phyloP scores from a whole-genome alignment of 2,797 vertebrate genomes.

The Podargus strigoides region DNA sequence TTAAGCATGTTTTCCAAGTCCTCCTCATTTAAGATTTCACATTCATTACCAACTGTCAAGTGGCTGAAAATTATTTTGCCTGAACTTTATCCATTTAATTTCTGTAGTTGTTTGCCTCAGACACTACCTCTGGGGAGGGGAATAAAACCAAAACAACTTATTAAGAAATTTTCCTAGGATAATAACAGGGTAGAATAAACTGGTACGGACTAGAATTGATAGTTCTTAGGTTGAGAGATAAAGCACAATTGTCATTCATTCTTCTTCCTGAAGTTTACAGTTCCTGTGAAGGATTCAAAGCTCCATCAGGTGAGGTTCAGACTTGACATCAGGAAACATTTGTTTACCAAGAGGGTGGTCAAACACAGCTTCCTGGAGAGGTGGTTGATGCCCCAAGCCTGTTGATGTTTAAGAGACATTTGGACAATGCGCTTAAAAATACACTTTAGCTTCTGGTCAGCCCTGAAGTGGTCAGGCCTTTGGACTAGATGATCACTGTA shows the following conservation, averaged over 20 bases:
- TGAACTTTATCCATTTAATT: neutral
- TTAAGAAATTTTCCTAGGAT: neutral
- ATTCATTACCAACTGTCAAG: conserved; percentile 16
- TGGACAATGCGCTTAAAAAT: neutral
- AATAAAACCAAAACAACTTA: neutral
- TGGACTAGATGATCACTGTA: neutral
- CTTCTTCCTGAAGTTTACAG: neutral
- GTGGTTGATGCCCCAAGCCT: neutral
- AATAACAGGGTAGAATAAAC: neutral
- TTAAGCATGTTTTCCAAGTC: neutral
- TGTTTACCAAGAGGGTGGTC: fast-evolving
- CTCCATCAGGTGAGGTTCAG: neutral
- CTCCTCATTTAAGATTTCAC: neutral
- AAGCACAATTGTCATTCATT: neutral
- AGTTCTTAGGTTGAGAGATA: neutral
- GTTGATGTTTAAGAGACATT: neutral
- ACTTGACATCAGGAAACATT: neutral
- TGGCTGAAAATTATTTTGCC: neutral
- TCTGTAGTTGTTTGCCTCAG: neutral
- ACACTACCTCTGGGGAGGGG: neutral
- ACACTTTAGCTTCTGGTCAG: neutral
- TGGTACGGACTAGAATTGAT: neutral
- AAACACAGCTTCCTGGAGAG: neutral
- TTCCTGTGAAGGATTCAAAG: neutral
- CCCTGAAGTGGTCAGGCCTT: neutral